Percentiles rank a stretch among this genome's conserved stretches.
phyloP scores from a whole-genome alignment of 1,140 invertebrate genomes.

The Chymomyza costata region DNA sequence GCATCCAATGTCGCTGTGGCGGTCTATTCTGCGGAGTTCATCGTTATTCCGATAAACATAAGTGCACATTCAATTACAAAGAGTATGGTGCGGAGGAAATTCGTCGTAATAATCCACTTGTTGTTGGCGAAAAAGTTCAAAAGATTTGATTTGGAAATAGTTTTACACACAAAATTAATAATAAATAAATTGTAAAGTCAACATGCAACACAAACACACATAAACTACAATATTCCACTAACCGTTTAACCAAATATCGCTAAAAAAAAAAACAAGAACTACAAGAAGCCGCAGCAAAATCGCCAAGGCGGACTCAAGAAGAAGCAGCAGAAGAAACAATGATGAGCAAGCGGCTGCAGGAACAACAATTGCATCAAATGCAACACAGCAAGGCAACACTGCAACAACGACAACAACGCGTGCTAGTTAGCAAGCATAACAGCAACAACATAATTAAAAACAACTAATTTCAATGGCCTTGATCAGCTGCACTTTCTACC shows the following conservation, averaged over 20 bases:
- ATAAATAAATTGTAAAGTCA: slow-evolving; percentile 41
- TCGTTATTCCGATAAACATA: slow-evolving; percentile 99
- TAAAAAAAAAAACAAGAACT: too few species aligned
- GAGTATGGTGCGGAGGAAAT: slow-evolving; percentile 99
- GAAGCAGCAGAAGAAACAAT: slow-evolving; percentile 7
- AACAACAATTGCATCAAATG: too few species aligned
- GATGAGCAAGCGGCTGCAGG: slow-evolving; percentile 1
- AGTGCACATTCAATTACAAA: slow-evolving; percentile 99
- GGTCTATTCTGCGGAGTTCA: slow-evolving; percentile 98
- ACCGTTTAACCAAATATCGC: slow-evolving; percentile 60
- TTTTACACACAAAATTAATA: slow-evolving; percentile 67
- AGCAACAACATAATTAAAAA: too few species aligned
- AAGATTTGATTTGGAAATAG: slow-evolving; percentile 90
- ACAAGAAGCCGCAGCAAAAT: slow-evolving; percentile 33
- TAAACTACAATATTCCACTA: slow-evolving; percentile 56
- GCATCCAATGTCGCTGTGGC: slow-evolving; percentile 99
- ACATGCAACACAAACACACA: slow-evolving; percentile 24
- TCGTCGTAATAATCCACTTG: slow-evolving; percentile 99
- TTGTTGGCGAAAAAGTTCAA: slow-evolving; percentile 99
- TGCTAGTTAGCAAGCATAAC: slow-evolving; percentile 25
- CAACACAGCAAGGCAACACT: too few species aligned
- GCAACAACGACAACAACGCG: slow-evolving; percentile 28
- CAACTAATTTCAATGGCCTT: slow-evolving; percentile 6
- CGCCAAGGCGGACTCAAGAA: neutral
- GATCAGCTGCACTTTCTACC: too few species aligned